Conservation (phyloP, 1,140 invertebrate genomes). For the Papilio xuthus region DNA sequence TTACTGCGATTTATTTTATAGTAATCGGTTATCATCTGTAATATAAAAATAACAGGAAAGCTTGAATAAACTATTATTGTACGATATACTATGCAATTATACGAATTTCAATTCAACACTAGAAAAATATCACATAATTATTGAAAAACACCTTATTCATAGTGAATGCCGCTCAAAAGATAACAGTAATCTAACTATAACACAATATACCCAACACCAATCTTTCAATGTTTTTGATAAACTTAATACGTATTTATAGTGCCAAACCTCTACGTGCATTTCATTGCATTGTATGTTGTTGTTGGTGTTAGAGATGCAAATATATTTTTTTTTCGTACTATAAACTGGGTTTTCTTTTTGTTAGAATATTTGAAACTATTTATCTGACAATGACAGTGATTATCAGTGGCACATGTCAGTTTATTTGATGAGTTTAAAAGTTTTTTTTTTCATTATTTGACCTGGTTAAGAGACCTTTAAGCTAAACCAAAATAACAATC, state of each 20-base stretch:
- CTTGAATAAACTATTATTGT: not conserved
- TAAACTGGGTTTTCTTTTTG: not conserved
- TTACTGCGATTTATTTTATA: slow-evolving; percentile 22
- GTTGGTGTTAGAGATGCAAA: not conserved
- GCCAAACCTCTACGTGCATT: not conserved
- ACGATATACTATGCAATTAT: not conserved
- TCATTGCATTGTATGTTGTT: not conserved
- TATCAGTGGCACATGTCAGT: not conserved
- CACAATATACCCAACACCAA: not conserved
- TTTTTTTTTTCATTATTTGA: not conserved
- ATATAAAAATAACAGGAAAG: not conserved
- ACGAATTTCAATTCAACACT: not conserved
- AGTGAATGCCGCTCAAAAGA: not conserved
- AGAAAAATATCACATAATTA: not conserved
- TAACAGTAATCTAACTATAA: not conserved
- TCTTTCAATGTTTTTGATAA: not conserved
- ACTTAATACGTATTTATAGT: not conserved
- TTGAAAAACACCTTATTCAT: not conserved
- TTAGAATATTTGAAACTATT: not conserved
- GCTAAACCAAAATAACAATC: not conserved
- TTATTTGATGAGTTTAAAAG: not conserved
- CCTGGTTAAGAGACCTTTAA: not conserved
- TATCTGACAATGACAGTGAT: not conserved
- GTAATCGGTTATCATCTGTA: slow-evolving; percentile 29
- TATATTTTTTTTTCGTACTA: not conserved